phyloP scores from a whole-genome alignment of 2,888 invertebrate species.

The Trichopria drosophilae region DNA sequence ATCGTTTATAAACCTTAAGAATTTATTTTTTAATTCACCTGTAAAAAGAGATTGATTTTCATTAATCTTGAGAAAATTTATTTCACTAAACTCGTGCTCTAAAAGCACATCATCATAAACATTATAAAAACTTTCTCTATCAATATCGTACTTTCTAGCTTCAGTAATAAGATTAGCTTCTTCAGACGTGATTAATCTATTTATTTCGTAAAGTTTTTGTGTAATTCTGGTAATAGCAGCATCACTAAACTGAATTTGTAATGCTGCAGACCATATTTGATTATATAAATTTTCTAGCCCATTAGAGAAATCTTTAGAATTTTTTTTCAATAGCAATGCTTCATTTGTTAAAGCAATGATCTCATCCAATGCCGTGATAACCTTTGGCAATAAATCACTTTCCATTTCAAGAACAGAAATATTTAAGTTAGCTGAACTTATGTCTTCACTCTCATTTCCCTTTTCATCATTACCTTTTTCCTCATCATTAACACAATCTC shows the following conservation, averaged over 20 bases:
- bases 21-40: constrained; percentile 22
- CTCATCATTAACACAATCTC: constrained; percentile 16
- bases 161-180: constrained; percentile 20
- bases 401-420: constrained; percentile 16
- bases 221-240: constrained; percentile 21
- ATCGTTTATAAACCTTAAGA: constrained; percentile 20
- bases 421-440: constrained; percentile 11
- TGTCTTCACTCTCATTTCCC: constrained; percentile 9
- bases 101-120: constrained; percentile 20
- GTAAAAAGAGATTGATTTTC: constrained; percentile 22
- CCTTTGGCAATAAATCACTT: constrained; percentile 14
- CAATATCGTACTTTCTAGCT: constrained; percentile 17
- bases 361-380: constrained; percentile 15
- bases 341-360: constrained; percentile 16
- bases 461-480: constrained; percentile 25
- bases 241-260: constrained; percentile 20
- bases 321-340: constrained; percentile 17
- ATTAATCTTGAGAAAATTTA: constrained; percentile 19
- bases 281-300: constrained; percentile 13
- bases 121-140: constrained; percentile 21
- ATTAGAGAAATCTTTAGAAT: constrained; percentile 13
- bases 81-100: constrained; percentile 16
- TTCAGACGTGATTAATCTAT: constrained; percentile 16
- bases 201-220: constrained; percentile 19
- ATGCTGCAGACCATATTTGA: constrained; percentile 16